Evolutionary conservation across 2,797 vertebrate genomes (phyloP).

Genomic region (Ispidina picta): DNA sequence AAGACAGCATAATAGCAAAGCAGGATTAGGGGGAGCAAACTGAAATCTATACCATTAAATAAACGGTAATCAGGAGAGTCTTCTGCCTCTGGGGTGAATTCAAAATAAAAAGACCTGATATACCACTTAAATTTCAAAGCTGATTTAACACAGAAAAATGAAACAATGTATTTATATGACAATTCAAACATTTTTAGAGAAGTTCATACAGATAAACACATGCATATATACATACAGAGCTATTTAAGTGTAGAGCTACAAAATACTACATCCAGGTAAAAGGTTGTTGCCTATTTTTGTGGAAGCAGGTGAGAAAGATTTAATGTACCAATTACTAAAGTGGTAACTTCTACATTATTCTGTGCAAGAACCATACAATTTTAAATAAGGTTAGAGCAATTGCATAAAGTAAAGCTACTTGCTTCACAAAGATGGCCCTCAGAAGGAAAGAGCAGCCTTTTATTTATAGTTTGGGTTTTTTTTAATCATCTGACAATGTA

Average conservation of each 20-base stretch:
- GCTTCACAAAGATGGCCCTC: neutral
- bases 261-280: neutral
- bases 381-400: neutral
- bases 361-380: neutral
- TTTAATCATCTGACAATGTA: neutral
- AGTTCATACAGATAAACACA: neutral
- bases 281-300: neutral
- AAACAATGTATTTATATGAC: neutral
- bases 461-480: neutral
- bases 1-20: neutral
- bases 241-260: neutral
- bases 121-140: neutral
- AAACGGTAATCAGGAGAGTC: neutral
- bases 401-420: neutral
- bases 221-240: rapidly evolving
- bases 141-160: neutral
- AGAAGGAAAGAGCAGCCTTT: neutral
- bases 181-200: neutral
- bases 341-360: neutral
- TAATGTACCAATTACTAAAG: neutral
- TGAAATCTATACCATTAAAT: neutral
- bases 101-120: neutral
- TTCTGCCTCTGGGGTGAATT: neutral
- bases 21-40: neutral
- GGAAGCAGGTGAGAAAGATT: neutral